phyloP scores from a whole-genome alignment of 2,888 invertebrate species.

The Agrotis exclamationis region DNA sequence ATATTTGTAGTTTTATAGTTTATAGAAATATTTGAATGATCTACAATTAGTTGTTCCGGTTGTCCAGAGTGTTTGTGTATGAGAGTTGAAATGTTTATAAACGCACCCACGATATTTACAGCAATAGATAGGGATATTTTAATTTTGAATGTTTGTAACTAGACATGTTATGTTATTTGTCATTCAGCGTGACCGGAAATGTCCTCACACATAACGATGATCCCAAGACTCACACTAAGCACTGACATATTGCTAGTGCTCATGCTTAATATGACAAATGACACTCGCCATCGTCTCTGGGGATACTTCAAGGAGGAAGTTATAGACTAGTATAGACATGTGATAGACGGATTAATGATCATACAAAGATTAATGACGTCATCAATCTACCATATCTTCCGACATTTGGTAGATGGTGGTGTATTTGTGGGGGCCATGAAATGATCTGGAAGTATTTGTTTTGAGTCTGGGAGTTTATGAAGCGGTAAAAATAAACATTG shows the following conservation, averaged over 20 bases:
- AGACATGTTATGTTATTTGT: not conserved
- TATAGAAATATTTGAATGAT: too few species aligned
- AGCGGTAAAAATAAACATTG: too few species aligned
- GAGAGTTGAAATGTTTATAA: too few species aligned
- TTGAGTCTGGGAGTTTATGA: not conserved
- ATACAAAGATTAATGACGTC: slow-evolving; percentile 55
- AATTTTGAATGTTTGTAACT: too few species aligned
- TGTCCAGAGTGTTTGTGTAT: too few species aligned
- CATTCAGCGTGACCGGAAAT: not conserved
- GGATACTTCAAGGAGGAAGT: slow-evolving; percentile 35
- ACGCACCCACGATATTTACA: too few species aligned
- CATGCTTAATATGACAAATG: slow-evolving; percentile 60
- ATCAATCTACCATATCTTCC: slow-evolving; percentile 37
- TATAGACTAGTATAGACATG: slow-evolving; percentile 48
- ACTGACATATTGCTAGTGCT: slow-evolving; percentile 41
- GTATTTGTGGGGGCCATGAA: not conserved
- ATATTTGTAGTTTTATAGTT: too few species aligned
- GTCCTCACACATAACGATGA: not conserved
- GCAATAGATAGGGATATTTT: too few species aligned
- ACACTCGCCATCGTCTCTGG: slow-evolving; percentile 25
- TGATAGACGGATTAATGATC: slow-evolving; percentile 59
- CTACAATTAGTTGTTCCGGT: too few species aligned
- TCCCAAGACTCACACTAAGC: slow-evolving; percentile 9
- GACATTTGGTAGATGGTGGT: slow-evolving; percentile 17
- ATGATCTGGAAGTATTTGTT: not conserved